Evolutionary conservation across 1,140 invertebrate species (phyloP), one percentile per base, ranked within the genome.

Genomic region (Bradysia coprophila): DNA sequence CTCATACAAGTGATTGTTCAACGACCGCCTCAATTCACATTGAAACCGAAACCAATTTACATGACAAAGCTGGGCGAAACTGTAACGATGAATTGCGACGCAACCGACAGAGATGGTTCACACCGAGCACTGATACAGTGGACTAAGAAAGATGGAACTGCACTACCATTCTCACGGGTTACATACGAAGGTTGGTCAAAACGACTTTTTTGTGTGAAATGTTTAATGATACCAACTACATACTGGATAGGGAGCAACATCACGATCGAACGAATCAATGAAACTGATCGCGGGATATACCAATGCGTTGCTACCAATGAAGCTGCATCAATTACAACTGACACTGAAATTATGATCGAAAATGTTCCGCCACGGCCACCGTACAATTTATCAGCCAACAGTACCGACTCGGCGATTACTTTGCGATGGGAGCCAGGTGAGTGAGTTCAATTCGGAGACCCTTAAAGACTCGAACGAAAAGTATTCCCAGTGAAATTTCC

Each of bases 251-350:
- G n/a, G n/a, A 89, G 90, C 38, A 93, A 93, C 66, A 64, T 96
- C 45, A 92, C 86, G 18, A 81, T 97, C 37, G 71, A 70, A 43
- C 72, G 76, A 43, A 72, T 95, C 18, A 69, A 76, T 44, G 86
- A 92, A 61, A 73, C 77, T 43, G 92, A 96, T 65, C 76, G 89
- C 52, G 91, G 91, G 4, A 64, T 80, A 44, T 95, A 94, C 63
- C 83, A 91, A 57, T 97, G 92, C 61, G 76, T 86, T 23, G 81
- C 86, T 2, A 81, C 75, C 46, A 96, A 95, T 63, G 87, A 91
- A 54, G 87, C 91, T 8, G 87, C 85, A n/a, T 87, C 83, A 9
- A 76, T 94, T 21, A 76, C 83, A 2, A 74, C 78, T 1, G 79
- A 86, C 58, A 85, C 89, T 2, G 82, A 91, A 62, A 66, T 97